Percentiles rank a stretch among this genome's conserved stretches.
These are phyloP conservation scores for Haliaeetus albicilla DNA, from an alignment of 2,797 vertebrate genomes.

Conservation along the genomic window DNA sequence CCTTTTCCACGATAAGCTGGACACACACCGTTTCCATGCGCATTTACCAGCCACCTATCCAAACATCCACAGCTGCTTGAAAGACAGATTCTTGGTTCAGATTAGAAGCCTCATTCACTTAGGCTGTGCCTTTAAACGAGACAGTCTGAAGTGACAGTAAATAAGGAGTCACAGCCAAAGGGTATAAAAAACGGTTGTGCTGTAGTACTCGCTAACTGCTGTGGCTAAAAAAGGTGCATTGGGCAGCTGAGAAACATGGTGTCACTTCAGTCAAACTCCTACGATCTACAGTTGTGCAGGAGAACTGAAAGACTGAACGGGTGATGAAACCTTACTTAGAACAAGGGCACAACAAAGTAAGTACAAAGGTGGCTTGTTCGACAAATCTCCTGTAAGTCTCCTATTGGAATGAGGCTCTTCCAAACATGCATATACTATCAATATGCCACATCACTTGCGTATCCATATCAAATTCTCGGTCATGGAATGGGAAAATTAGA, in stretches of 20 bases:
- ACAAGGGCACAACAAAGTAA: background rate
- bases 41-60: background rate
- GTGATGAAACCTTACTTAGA: background rate
- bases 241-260: background rate
- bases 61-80: background rate
- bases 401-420: background rate
- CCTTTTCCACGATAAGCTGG: background rate
- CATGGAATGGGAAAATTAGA: background rate
- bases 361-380: background rate
- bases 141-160: background rate
- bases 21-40: rapidly evolving
- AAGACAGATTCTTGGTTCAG: background rate
- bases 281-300: background rate
- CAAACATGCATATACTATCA: background rate
- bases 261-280: background rate
- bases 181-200: background rate
- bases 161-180: background rate
- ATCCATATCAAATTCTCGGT: background rate
- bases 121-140: background rate
- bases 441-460: background rate
- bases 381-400: background rate
- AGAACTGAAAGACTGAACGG: background rate
- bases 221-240: background rate
- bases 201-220: background rate
- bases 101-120: background rate